Base-by-base conservation (phyloP, 2,113 vertebrate species). In the Periophthalmodon schlosseri region DNA sequence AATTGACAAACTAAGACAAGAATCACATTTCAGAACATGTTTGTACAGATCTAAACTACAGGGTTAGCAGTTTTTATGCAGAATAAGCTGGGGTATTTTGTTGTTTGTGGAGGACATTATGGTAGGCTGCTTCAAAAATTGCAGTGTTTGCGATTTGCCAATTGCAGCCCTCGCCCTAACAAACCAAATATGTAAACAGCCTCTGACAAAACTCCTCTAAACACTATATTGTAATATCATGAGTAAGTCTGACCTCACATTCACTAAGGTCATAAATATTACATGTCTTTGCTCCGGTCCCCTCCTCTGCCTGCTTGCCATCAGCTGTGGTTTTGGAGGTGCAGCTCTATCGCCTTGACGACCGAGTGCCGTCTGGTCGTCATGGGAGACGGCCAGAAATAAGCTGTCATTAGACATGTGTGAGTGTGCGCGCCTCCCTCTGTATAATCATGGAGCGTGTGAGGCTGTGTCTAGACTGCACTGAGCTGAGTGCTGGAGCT, bases 381-480 rank as follows among this genome's bases (percentile, higher is more conserved):
- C 23, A 83, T 68, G 80, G 82, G 82, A 76, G 68, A 80, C 69
- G 0, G 50, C 50, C 74, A 67, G 75, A 78, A 81, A 82, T 84
- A 78, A 80, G 68, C 52, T 46, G 57, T 79, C 36, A 52, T 86
- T 75, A 84, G 58, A 66, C 6, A 44, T 46, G 36, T 73, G 75
- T 65, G 49, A 54, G 56, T 54, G 60, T 69, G 21, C 65, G 23
- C 36, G 69, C 63, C 21, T 60, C 75, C 33, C 54, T 47, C 69
- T 56, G 63, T 11, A 68, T 68, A 70, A 70, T 74, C 56, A 74
- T 3, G 65, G 44, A 49, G 60, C 20, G 64, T 36, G 64, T 66
- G 33, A 12, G 60, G 60, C 18, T 39, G 39, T 15, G 65, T 47
- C 66, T 68, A 68, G 66, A 68, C 66, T 49, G 14, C 66, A 23